Conservation (phyloP, 2,113 vertebrate genomes). For the Semnopithecus entellus region DNA sequence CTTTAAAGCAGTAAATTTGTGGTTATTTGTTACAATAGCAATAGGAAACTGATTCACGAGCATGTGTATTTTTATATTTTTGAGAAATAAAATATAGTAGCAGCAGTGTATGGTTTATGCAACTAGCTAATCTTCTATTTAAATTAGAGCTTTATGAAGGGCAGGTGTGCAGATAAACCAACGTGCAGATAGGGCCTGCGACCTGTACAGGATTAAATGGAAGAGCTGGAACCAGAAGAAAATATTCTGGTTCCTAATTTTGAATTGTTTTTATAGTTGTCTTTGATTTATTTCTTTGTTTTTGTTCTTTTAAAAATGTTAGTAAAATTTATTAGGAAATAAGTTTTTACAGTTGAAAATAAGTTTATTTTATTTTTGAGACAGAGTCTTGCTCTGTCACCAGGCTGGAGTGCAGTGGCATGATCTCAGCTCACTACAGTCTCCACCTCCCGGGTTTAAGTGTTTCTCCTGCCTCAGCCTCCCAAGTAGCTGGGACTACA, state of each 20-base stretch:
- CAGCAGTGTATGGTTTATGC: not conserved
- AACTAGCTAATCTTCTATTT: not conserved
- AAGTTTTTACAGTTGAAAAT: not conserved
- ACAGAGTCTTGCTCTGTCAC: too few relatives aligned
- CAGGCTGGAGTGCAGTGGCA: too few relatives aligned
- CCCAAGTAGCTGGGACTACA: too few relatives aligned
- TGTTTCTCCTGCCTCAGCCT: too few relatives aligned
- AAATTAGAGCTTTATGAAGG: not conserved
- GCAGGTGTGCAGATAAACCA: not conserved
- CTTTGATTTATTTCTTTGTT: constrained; percentile 14
- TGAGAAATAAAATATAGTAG: constrained; percentile 38
- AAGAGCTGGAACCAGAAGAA: not conserved
- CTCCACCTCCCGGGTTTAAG: too few relatives aligned
- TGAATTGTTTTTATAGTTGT: not conserved
- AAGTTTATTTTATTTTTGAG: not conserved
- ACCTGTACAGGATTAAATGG: not conserved
- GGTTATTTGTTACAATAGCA: not conserved
- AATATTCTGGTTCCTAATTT: not conserved
- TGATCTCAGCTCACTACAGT: too few relatives aligned
- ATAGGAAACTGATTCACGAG: not conserved
- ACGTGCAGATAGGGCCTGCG: not conserved
- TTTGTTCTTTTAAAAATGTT: constrained; percentile 32
- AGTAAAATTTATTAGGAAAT: constrained; percentile 43
- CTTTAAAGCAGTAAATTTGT: not conserved
- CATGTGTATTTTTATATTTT: constrained; percentile 5